Evolutionary conservation across 2,797 vertebrate genomes (phyloP).

Genomic region (Coregonus suidteri): DNA sequence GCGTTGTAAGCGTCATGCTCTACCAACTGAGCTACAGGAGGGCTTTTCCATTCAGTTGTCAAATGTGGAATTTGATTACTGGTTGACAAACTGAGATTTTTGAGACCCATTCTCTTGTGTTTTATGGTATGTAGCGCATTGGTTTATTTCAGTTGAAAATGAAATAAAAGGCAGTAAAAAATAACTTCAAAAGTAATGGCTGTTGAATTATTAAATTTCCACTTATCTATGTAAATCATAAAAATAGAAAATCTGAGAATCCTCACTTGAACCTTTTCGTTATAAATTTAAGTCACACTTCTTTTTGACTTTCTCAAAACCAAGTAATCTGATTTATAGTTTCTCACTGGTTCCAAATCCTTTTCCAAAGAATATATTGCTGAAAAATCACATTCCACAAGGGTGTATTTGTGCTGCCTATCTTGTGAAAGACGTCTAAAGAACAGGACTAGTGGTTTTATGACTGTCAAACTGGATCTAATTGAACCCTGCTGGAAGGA

Average conservation of each 20-base stretch:
- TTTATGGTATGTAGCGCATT: neutral
- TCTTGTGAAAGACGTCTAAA: constrained; percentile 5
- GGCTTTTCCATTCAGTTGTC: constrained; percentile 27
- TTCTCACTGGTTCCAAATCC: constrained; percentile 13
- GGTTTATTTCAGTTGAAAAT: neutral
- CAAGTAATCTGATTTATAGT: neutral
- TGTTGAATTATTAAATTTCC: neutral
- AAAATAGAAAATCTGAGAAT: neutral
- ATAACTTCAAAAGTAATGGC: neutral
- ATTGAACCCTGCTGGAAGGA: constrained; percentile 14
- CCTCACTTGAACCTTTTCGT: neutral
- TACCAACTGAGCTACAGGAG: too few relatives aligned
- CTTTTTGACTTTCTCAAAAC: neutral
- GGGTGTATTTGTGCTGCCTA: neutral
- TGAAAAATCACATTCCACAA: constrained; percentile 11
- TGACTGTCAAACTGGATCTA: constrained; percentile 21
- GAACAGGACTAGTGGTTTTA: constrained; percentile 9
- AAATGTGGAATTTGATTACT: constrained; percentile 13
- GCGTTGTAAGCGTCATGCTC: too few relatives aligned
- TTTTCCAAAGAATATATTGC: constrained; percentile 20
- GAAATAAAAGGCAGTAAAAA: neutral
- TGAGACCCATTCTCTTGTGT: neutral
- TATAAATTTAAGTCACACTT: neutral
- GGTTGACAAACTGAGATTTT: constrained; percentile 1
- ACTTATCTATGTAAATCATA: neutral